A percentile compares a stretch with the other conserved stretches of the same genome.
phyloP scores from a whole-genome alignment of 2,888 invertebrate genomes.

The Heliconius charithonia region DNA sequence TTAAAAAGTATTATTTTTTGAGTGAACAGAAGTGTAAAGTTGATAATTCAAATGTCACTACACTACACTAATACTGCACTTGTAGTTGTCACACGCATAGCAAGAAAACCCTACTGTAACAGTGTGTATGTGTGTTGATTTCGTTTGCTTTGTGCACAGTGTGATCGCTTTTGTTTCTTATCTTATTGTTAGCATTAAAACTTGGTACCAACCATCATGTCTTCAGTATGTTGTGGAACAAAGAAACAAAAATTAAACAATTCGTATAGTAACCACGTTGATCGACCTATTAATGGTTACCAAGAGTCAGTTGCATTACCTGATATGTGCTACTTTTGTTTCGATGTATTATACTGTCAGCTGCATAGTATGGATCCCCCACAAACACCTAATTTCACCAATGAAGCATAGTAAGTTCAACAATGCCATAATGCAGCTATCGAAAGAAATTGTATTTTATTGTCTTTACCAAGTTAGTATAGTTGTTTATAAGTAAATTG shows the following conservation, averaged over 20 bases:
- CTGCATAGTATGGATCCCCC: conserved; percentile 96
- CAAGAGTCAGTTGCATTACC: conserved; percentile 89
- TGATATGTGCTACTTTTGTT: conserved; percentile 99
- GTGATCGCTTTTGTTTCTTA: conserved; percentile 61
- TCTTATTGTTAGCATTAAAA: conserved; percentile 56
- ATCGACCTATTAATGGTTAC: conserved; percentile 83
- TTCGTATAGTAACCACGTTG: conserved; percentile 82
- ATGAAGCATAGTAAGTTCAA: conserved; percentile 95
- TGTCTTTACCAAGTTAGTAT: conserved; percentile 17
- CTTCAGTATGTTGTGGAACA: conserved; percentile 95
- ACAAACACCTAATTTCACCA: conserved; percentile 95
- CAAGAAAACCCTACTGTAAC: conserved; percentile 54
- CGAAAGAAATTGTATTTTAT: conserved; percentile 14
- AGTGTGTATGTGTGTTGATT: conserved; percentile 58
- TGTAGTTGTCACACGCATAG: conserved; percentile 47
- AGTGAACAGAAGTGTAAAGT: background rate
- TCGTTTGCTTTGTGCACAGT: conserved; percentile 62
- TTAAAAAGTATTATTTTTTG: background rate
- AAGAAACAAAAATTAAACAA: conserved; percentile 96
- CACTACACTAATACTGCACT: conserved; percentile 22
- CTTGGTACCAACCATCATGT: conserved; percentile 84
- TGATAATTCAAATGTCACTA: conserved; percentile 16
- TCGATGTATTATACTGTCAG: conserved; percentile 98
- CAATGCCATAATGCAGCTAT: conserved; percentile 41
- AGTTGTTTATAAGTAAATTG: conserved; percentile 19